Evolutionary conservation across 2,113 vertebrate species (phyloP), one percentile per base, ranked within the genome.

Genomic region (Chaenogobius annularis): DNA sequence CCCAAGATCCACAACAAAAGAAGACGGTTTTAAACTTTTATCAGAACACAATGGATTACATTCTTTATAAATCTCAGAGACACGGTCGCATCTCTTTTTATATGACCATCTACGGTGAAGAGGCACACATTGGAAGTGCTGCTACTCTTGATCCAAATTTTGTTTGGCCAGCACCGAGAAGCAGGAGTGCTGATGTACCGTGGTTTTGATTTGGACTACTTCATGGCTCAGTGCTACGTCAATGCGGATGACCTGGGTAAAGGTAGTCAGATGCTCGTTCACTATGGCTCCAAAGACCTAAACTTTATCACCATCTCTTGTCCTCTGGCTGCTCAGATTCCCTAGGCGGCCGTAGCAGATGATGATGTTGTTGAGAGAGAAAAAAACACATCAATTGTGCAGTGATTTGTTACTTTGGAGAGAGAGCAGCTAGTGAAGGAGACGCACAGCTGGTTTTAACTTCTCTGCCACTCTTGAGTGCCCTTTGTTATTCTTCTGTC

Each of bases 51-150:
- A 98, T 98, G 97, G 97, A 98, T 72, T 93, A 96, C 0, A 97
- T 98, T 83, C 95, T 98, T 0, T 98, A 98, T 0, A 96, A 98
- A 84, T 98, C 97, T 59, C 97, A 98, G 93, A 92, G 97, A 80
- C 97, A 98, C 96, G 97, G 96, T 22, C 94, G 96, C 0, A 99
- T 98, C 70, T 97, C 96, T 9, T 99, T 98, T 86, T 99, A 99
- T 84, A 98, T 98, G 96, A 99, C 96, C 20, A 99, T 98, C 89
- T 98, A 98, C 0, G 97, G 97, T 0, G 97, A 99, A 72, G 97
- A 98, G 78, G 97, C 97, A 0, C 96, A 98, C 0, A 91, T 99
- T 9, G 97, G 97, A 19, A 98, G 96, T 0, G 96, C 96, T 0
- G 96, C 96, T 0, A 96, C 97, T 2, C 91, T 99, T 0, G 92